Base-by-base conservation (phyloP, 2,888 invertebrate species). In the Caenorhabditis imperialis region DNA sequence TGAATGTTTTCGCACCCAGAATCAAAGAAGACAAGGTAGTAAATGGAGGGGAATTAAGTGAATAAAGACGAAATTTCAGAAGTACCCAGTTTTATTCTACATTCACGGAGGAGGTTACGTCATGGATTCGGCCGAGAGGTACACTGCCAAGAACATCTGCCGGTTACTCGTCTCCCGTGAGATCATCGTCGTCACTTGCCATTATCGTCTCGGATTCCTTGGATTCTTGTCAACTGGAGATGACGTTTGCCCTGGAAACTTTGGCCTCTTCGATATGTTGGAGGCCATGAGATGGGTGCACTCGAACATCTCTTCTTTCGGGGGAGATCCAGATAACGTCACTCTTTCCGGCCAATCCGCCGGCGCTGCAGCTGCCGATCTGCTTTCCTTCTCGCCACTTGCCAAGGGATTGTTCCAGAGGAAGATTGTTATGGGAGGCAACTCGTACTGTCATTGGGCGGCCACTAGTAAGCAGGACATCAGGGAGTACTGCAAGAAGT, bases 21-120 rank as follows among this genome's bases (percentile, higher is more conserved):
- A 61, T 63, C 35, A 48, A 30, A 16, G 70, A 65, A 27, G 77
- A 67, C 10, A 79, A 75, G 72, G 76, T 75, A n/a, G 51, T 54
- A 25, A 50, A 44, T 30, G 20, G 37, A 33, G 35, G 37, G 35
- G 14, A n/a, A 14, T 47, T n/a, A 14, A 47, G 6, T 47, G 16
- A 16, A 16, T 20, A 12, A 12, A 3, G 18, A 18, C 10, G 40
- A 16, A 3, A 16, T 50, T 70, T 53, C 61, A 84, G 81, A 81
- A 80, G 45, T 85, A 79, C 53, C 83, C 86, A 1, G 86, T 86
- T 8, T 44, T 86, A 55, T 80, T 86, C 50, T 86, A 84, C 72
- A 84, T 86, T 40, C 86, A 86, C 40, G 86, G 86, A 3, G 86
- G 86, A 5, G 86, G 86, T 20, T 83, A 71, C 51, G 70, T 82